Evolutionary conservation across 2,113 vertebrate genomes (phyloP), one percentile per base, ranked within the genome.

Genomic region (Megaceryle torquata): DNA sequence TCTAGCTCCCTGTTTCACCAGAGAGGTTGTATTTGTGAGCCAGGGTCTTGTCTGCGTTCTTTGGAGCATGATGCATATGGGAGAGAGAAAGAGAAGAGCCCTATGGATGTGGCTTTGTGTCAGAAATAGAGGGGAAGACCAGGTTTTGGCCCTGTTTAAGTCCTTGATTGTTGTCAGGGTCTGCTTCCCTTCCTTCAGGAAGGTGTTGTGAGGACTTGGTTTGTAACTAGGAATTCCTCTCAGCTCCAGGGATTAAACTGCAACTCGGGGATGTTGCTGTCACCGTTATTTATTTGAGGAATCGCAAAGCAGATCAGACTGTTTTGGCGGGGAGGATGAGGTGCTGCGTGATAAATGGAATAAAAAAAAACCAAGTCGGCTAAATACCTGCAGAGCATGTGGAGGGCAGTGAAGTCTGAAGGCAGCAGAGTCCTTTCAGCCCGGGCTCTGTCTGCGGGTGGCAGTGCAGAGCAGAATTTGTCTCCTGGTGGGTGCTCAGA

Each of bases 281-380:
- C 1, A 5, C 37, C 28, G 24, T 2, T 8, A 6, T 2, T 2
- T 8, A 6, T 2, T 1, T 24, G 64, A 39, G 39, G 14, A 5
- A 8, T 3, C 3, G 0, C 35, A 6, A 2, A 43, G 3, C 20
- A 0, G 37, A 41, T 46, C 35, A 1, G 48, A 3, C 24, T 33
- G 39, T 12, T 85, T 2, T 11, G 69, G 35, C 35, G 31, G 60
- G 15, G 61, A 39, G 67, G 17, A 5, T 5, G 20, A 48, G 51
- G 51, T 14, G 1, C 60, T 4, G n/a, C 6, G 68, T 21, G 63
- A 24, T 18, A 13, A 46, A 53, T 0, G 39, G 57, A 13, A 21
- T 9, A 2, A 1, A 0, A 1, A 4, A 1, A 15, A 51, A 13
- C 24, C 39, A 41, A 31, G 39, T 1, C 4, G 6, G 54, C 2